Base-by-base conservation (phyloP, 2,113 vertebrate species). In the Brachyhypopomus gauderio region DNA sequence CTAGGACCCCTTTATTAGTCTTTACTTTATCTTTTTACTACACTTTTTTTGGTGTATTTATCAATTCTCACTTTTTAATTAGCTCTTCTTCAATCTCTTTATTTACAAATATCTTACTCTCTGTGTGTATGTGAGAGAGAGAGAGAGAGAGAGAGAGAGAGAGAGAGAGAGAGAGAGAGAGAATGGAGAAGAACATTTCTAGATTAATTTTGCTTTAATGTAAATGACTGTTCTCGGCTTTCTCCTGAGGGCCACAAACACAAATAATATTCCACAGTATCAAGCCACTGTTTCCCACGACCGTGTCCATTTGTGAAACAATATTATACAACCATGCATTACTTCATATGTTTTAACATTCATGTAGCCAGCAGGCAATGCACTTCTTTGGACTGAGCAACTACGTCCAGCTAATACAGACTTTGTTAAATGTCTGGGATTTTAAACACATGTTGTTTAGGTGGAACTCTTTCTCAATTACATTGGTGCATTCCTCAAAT, bases 261-360 rank as follows among this genome's bases (percentile, higher is more conserved):
- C 84, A 79, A 55, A 84, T 75, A 83, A 80, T 85, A 80, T 77
- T 71, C 69, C 85, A 86, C 78, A 70, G 14, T 81, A 89, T 90
- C 88, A 85, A 81, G 85, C 87, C 83, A 85, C 83, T 83, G 79
- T 83, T 89, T 89, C 85, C 72, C 17, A 19, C 12, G 14, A 36
- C 14, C 70, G 82, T 19, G 83, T 89, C 90, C 88, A 90, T 89
- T 90, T 87, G 80, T 86, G 87, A 78, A 82, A 75, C 48, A 38
- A 45, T 85, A 80, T 80, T 81, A 78, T 82, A 27, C 34, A 80
- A 59, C 59, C 34, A 22, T 27, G 38, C 25, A 77, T 45, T 38
- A 84, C 83, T 67, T 79, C 66, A 2, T 30, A 74, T 45, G 66
- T 78, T 87, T 86, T 82, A 86, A 88, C 89, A 85, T 89, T 84